A percentile compares a stretch with the other conserved stretches of the same genome.
Evolutionary conservation across 2,113 vertebrate genomes (phyloP).

Genomic region (Lota lota): DNA sequence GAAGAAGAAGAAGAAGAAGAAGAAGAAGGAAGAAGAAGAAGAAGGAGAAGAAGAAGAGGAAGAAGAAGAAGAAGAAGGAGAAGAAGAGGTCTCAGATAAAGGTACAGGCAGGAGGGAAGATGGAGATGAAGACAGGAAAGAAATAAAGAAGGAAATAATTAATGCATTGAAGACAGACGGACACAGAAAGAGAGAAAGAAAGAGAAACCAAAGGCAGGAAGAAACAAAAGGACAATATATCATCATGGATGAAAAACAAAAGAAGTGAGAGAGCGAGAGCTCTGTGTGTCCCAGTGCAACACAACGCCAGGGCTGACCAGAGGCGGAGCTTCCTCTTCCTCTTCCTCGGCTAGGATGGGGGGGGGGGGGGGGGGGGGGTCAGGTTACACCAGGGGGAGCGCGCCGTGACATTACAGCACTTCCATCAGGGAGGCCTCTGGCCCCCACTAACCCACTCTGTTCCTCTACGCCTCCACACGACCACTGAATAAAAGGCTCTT

Average conservation of each 20-base stretch:
- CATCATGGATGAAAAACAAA: neutral
- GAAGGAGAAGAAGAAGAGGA: too few species aligned
- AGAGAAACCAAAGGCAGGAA: neutral
- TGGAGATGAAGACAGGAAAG: too few species aligned
- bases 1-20: too few species aligned
- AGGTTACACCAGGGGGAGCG: slow-evolving; percentile 42
- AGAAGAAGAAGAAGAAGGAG: neutral
- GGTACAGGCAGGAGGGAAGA: neutral
- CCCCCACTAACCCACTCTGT: neutral
- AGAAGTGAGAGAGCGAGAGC: slow-evolving; percentile 29
- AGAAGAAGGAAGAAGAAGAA: too few species aligned
- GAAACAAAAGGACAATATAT: too few species aligned
- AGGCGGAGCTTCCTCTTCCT: slow-evolving; percentile 56
- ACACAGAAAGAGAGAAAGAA: neutral
- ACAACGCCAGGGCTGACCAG: slow-evolving; percentile 45
- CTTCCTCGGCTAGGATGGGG: slow-evolving; percentile 59
- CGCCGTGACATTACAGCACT: slow-evolving; percentile 31
- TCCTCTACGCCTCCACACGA: too few species aligned
- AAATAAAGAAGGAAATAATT: neutral
- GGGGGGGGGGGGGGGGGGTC: slow-evolving; percentile 33
- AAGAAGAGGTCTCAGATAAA: neutral
- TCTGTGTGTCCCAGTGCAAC: slow-evolving; percentile 24
- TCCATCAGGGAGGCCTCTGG: slow-evolving; percentile 28
- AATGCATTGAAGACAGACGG: too few species aligned
- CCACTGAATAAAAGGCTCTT: too few species aligned